Evolutionary conservation across 2,113 vertebrate genomes (phyloP).

Genomic region (Noturus placidus): DNA sequence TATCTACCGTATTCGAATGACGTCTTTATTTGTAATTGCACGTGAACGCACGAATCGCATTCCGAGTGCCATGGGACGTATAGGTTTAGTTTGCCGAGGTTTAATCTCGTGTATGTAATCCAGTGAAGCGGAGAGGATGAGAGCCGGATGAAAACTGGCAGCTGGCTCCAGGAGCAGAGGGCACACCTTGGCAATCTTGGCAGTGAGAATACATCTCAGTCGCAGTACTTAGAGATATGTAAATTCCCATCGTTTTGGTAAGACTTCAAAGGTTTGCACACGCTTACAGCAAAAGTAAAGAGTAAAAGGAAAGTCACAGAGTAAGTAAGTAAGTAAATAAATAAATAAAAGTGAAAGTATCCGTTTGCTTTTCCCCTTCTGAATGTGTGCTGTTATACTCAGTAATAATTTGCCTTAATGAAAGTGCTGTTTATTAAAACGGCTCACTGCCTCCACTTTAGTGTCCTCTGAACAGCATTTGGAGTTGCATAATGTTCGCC

Average conservation of each 20-base stretch:
- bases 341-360: not conserved
- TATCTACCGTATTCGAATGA: not conserved
- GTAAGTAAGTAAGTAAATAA: not conserved
- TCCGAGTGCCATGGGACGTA: not conserved
- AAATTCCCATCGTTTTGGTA: not conserved
- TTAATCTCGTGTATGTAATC: not conserved
- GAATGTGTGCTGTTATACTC: not conserved
- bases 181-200: not conserved
- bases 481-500: not conserved
- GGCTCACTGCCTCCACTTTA: not conserved
- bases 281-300: not conserved
- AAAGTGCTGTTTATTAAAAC: constrained; percentile 6
- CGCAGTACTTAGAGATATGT: not conserved
- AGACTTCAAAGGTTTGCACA: not conserved
- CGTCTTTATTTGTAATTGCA: not conserved
- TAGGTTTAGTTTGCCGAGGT: not conserved
- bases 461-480: not conserved
- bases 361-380: not conserved
- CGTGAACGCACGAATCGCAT: not conserved
- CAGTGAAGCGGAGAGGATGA: not conserved
- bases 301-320: not conserved
- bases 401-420: not conserved
- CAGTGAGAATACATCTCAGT: not conserved
- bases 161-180: not conserved
- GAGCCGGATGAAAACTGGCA: not conserved